Base-by-base conservation (phyloP, 2,797 vertebrate species). In the Manis crassicaudata region DNA sequence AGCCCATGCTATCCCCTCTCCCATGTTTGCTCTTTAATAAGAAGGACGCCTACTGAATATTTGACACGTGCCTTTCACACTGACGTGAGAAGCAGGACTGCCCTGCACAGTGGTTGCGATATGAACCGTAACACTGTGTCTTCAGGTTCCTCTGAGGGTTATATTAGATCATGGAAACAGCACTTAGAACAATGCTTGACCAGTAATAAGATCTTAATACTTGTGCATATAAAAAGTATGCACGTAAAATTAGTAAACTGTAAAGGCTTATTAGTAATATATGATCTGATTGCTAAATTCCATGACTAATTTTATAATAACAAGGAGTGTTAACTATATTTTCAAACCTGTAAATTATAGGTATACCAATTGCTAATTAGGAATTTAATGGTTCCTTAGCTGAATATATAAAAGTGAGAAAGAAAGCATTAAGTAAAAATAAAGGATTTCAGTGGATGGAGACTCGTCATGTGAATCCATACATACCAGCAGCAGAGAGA, bases 51-150 rank as follows among this genome's bases (percentile, higher is more conserved):
- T 43, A 35, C 20, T 6, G 62, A 60, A 10, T 13, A 10, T 52
- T 7, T 12, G 35, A 23, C 29, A 0, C 10, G 1, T 8, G 0
- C 75, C 10, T 81, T 37, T 50, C 50, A 21, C 16, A 63, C 27
- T 12, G 46, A 16, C 65, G 20, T 1, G 6, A 23, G 72, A 37
- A 29, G 6, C 35, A 3, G 25, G 40, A 25, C 2, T 5, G 40
- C 7, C 1, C 2, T 1, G 2, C 23, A 0, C 3, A 0, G 0
- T 3, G 18, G 6, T 7, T 4, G 25, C 65, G 12, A 13, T 20
- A 21, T 40, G 43, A 73, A 23, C 11, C 32, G 9, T 25, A 20
- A 54, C 68, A 3, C 60, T 32, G 1, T 20, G 10, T 20, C 25
- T 1, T 76, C 72, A 14, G 4, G 52, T 6, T 73, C 50, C 16